These are phyloP conservation scores for Liasis olivaceus DNA, from an alignment of 2,797 vertebrate species.

Conservation along the genomic window DNA sequence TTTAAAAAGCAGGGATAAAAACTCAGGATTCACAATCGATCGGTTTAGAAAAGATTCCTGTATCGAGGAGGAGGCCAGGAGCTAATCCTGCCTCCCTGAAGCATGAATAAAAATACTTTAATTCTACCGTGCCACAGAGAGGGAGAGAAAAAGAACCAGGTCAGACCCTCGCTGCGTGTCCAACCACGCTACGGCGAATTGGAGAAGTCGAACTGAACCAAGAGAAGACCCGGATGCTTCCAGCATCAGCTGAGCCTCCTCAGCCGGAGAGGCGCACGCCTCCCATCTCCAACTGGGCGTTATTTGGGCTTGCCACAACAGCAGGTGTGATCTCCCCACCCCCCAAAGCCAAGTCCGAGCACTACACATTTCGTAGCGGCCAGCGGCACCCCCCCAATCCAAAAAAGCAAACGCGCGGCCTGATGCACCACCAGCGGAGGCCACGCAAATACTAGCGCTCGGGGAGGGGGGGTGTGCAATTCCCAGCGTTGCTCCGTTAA, in stretches of 20 bases:
- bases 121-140: conserved; percentile 30
- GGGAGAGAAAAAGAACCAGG: neutral
- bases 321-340: neutral
- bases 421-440: neutral
- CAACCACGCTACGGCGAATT: neutral
- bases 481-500: neutral
- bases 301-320: conserved; percentile 19
- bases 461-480: neutral
- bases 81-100: conserved; percentile 31
- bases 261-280: neutral
- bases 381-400: neutral
- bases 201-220: neutral
- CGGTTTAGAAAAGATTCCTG: conserved; percentile 46
- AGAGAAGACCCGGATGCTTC: neutral
- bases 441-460: neutral
- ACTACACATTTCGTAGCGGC: neutral
- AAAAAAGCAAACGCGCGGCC: neutral
- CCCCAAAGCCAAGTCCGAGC: neutral
- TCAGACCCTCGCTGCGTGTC: neutral
- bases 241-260: neutral
- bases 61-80: conserved; percentile 36
- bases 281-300: neutral
- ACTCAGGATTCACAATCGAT: conserved; percentile 58
- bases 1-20: neutral
- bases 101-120: neutral